Conservation (phyloP, 2,888 invertebrate genomes). For the Melolontha melolontha region DNA sequence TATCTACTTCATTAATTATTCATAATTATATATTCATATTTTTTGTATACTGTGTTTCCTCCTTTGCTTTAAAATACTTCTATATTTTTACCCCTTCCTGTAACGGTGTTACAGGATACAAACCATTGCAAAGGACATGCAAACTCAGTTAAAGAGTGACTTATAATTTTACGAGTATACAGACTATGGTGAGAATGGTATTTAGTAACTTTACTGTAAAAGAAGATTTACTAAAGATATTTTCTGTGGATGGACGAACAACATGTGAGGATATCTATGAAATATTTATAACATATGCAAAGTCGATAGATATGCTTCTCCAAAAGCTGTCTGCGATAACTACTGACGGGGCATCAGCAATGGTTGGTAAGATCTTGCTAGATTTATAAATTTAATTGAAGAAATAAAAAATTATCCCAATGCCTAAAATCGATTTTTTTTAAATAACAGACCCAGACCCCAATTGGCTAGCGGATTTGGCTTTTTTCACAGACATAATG, state of each 20-base stretch:
- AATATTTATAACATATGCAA: slow-evolving; percentile 39
- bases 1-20: no score
- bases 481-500: no score
- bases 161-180: slow-evolving; percentile 37
- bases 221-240: slow-evolving; percentile 46
- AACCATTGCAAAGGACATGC: slow-evolving; percentile 14
- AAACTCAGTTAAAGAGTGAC: slow-evolving; percentile 34
- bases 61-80: no score
- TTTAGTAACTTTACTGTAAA: slow-evolving; percentile 48
- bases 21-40: no score
- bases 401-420: no score
- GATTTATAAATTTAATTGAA: neutral
- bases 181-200: slow-evolving; percentile 46
- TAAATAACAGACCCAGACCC: no score
- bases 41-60: no score
- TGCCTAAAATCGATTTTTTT: no score
- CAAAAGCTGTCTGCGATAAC: slow-evolving; percentile 41
- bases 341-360: slow-evolving; percentile 1
- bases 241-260: slow-evolving; percentile 47
- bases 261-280: slow-evolving; percentile 45
- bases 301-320: slow-evolving; percentile 46
- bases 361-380: slow-evolving; percentile 11
- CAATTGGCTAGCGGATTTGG: no score
- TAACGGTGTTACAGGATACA: slow-evolving; percentile 2
- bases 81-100: neutral